Evolutionary conservation across 2,888 invertebrate genomes (phyloP).

Genomic region (Philereme transversata): DNA sequence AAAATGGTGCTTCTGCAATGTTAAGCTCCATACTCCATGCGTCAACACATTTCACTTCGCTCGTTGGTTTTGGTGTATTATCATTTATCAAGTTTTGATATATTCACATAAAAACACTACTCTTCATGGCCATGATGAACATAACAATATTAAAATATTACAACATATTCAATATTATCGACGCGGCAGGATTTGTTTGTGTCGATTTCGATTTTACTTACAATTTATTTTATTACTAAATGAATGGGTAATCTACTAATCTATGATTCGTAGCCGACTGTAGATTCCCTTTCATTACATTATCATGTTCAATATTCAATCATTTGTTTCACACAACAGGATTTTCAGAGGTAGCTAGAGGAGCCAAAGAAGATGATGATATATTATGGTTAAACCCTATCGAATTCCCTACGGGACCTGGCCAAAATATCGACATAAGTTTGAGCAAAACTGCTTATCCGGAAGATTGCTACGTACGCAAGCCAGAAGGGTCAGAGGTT

Average conservation of each 20-base stretch:
- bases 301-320: too few relatives aligned
- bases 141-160: too few relatives aligned
- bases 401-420: conserved; percentile 32
- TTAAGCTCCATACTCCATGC: background rate
- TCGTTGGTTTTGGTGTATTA: background rate
- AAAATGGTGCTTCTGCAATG: background rate
- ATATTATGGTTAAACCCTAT: conserved; percentile 32
- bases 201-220: too few relatives aligned
- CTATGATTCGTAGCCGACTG: too few relatives aligned
- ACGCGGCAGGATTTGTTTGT: too few relatives aligned
- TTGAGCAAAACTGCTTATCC: conserved; percentile 36
- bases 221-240: too few relatives aligned
- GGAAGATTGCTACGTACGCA: conserved; percentile 41
- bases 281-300: too few relatives aligned
- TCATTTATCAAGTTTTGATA: background rate
- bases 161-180: too few relatives aligned
- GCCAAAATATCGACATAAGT: conserved; percentile 36
- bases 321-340: background rate
- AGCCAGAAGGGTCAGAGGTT: conserved; percentile 26
- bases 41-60: background rate
- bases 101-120: too few relatives aligned
- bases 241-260: too few relatives aligned
- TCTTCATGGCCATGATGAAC: too few relatives aligned
- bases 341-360: conserved; percentile 30
- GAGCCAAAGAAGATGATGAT: conserved; percentile 6